Percentiles rank a stretch among this genome's conserved stretches.
These are phyloP conservation scores for Zaprionus lachaisei DNA, from an alignment of 1,140 invertebrate species.

Conservation along the genomic window DNA sequence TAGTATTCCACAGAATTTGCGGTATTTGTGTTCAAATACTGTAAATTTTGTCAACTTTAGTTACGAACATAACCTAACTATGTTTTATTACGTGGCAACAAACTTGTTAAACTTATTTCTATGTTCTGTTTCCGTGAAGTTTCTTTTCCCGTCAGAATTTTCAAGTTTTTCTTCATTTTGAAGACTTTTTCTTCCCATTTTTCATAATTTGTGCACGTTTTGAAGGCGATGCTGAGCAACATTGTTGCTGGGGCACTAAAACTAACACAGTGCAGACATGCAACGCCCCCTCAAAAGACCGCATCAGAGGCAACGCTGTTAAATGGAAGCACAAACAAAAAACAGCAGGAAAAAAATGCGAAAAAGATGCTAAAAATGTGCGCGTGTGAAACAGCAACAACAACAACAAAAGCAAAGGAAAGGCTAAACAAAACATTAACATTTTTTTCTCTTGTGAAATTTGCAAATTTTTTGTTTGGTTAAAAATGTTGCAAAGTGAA, in stretches of 20 bases:
- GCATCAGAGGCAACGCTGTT: slow-evolving; percentile 36
- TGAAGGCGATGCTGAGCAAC: slow-evolving; percentile 11
- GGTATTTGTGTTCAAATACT: neutral
- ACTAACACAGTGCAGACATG: slow-evolving; percentile 38
- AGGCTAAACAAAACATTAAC: slow-evolving; percentile 16
- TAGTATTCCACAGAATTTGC: neutral
- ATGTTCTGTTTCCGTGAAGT: neutral
- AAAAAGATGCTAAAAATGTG: slow-evolving; percentile 73
- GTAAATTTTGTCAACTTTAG: neutral
- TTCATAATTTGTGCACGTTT: slow-evolving; percentile 14
- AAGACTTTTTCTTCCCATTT: neutral
- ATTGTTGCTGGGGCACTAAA: slow-evolving; percentile 42
- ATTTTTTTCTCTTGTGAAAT: slow-evolving; percentile 47
- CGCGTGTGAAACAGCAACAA: slow-evolving; percentile 51
- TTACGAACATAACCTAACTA: neutral
- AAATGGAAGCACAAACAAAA: slow-evolving; percentile 65
- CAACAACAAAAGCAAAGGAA: slow-evolving; percentile 25
- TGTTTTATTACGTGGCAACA: neutral
- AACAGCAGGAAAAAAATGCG: slow-evolving; percentile 34
- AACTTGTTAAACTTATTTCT: neutral
- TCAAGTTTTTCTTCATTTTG: neutral
- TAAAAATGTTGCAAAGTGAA: slow-evolving; percentile 38
- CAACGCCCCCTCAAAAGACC: slow-evolving; percentile 34
- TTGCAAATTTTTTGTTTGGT: slow-evolving; percentile 21
- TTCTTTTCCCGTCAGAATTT: neutral